Conservation (phyloP, 2,113 vertebrate genomes). For the Chrysochloris asiatica region DNA sequence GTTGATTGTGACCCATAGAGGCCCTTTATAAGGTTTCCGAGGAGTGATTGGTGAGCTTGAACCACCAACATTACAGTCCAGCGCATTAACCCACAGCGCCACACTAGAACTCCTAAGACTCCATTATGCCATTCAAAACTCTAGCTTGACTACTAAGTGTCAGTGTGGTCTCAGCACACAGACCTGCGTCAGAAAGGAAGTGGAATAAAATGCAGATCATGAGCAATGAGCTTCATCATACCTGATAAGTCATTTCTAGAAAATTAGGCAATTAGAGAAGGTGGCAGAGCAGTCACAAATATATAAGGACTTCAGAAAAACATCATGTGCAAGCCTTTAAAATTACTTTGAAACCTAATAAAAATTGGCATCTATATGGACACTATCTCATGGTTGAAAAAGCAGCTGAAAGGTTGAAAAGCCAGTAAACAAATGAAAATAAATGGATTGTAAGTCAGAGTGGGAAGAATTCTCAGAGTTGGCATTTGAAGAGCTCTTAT, state of each 20-base stretch:
- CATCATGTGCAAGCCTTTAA: slow-evolving; percentile 2
- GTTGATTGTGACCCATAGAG: no score
- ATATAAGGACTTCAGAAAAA: slow-evolving; percentile 13
- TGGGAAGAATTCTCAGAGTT: not conserved
- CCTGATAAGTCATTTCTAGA: slow-evolving; percentile 53
- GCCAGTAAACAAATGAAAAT: slow-evolving; percentile 70
- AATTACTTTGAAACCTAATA: slow-evolving; percentile 66
- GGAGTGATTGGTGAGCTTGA: no score
- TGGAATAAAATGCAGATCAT: slow-evolving; percentile 23
- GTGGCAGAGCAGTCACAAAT: not conserved
- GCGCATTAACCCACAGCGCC: no score
- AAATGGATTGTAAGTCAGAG: slow-evolving; percentile 34
- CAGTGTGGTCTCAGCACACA: not conserved
- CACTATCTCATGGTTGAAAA: slow-evolving; percentile 60
- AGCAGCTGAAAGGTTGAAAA: slow-evolving; percentile 54
- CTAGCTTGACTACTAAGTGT: not conserved
- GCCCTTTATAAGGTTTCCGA: no score
- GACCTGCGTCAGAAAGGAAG: not conserved
- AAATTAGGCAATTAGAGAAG: slow-evolving; percentile 3
- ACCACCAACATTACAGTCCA: no score
- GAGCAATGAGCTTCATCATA: not conserved
- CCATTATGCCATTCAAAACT: not conserved
- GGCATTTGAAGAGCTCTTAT: slow-evolving; percentile 45
- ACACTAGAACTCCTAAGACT: no score
- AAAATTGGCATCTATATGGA: slow-evolving; percentile 70